Evolutionary conservation across 2,888 invertebrate species (phyloP).

Genomic region (Phalera bucephala): DNA sequence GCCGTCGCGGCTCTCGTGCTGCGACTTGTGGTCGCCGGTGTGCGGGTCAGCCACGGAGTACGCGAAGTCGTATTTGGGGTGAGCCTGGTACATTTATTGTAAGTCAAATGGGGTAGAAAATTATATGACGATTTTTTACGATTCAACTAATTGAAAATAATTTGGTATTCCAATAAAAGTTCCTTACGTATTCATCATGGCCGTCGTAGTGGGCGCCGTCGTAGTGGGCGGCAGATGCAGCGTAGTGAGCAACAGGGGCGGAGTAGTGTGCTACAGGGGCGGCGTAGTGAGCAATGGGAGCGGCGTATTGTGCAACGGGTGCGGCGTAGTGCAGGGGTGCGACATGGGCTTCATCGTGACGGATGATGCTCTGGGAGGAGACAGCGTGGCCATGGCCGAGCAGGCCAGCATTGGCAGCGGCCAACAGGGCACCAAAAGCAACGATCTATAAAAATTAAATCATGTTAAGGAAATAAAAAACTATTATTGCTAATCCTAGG

Average conservation of each 20-base stretch:
- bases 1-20: slow-evolving; percentile 77
- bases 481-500: no score
- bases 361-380: slow-evolving; percentile 6
- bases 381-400: slow-evolving; percentile 14
- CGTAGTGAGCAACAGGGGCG: slow-evolving; percentile 20
- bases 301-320: slow-evolving; percentile 10
- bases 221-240: slow-evolving; percentile 29
- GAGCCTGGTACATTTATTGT: slow-evolving; percentile 42
- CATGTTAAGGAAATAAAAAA: no score
- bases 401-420: slow-evolving; percentile 43
- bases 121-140: neutral
- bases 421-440: slow-evolving; percentile 40
- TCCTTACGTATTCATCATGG: slow-evolving; percentile 30
- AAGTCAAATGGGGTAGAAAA: neutral
- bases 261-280: slow-evolving; percentile 19
- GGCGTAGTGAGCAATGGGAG: slow-evolving; percentile 21
- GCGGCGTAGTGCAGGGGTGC: slow-evolving; percentile 4
- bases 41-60: slow-evolving; percentile 82
- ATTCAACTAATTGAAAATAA: neutral
- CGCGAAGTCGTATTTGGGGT: slow-evolving; percentile 72
- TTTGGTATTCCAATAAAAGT: no score
- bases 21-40: slow-evolving; percentile 82
- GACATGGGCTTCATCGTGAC: slow-evolving; percentile 2
- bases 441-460: slow-evolving; percentile 44
- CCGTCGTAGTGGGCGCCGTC: slow-evolving; percentile 36